Evolutionary conservation across 2,113 vertebrate species (phyloP), one percentile per base, ranked within the genome.

Genomic region (Syrmaticus mikado): DNA sequence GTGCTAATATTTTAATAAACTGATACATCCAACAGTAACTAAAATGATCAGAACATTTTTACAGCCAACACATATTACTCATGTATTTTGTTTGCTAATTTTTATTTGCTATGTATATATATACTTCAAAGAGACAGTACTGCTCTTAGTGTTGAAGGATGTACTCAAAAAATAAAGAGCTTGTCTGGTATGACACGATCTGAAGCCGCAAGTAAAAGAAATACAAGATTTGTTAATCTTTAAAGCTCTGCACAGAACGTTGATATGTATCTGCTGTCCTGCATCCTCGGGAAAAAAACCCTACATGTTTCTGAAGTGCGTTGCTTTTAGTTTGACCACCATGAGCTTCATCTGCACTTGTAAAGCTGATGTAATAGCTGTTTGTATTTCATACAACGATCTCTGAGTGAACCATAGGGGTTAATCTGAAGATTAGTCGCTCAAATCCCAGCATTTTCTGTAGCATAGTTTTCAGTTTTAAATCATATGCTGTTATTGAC

Each of bases 341-440:
- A 79, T 22, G 73, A 91, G 91, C 80, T 95, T 90, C 94, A 83
- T 86, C 79, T 92, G 73, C 85, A 70, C 90, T 91, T 94, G 85
- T 90, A 90, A 95, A 96, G 76, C 91, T 90, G 82, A 85, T 88
- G 65, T 90, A 94, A 94, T 86, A 94, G 73, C 52, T 86, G 73
- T 82, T 92, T 90, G 57, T 77, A 90, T 94, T 97, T 94, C 81
- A 84, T 87, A 88, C 68, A 90, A 1, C 57, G 61, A 46, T 81
- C 85, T 85, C 90, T 1, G 2, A 88, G 87, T 88, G 85, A 91
- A 82, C 80, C 87, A 84, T 41, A 86, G 91, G 76, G 85, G 76
- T 92, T 94, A 94, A 95, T 91, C 94, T 96, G 82, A 90, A 94
- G 94, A 96, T 94, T 83, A 93, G 89, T 79, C 89, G 53, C 90